Percentiles rank a stretch among this genome's conserved stretches.
Conservation (phyloP, 2,888 invertebrate genomes). For the Polylopha cassiicola region DNA sequence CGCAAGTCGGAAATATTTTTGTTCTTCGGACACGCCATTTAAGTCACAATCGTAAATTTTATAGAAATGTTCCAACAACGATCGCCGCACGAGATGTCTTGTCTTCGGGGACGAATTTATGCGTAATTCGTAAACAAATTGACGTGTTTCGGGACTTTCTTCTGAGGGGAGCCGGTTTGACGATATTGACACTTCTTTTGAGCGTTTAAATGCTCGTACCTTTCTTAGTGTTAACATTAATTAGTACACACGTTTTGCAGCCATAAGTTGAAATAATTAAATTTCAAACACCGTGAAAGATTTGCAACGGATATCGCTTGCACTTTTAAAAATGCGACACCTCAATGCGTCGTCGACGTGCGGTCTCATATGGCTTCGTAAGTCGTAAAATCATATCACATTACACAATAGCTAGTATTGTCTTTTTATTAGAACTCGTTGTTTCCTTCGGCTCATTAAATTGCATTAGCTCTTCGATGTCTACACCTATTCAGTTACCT, state of each 20-base stretch:
- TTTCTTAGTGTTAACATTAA: no score
- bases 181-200: constrained; percentile 68
- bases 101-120: constrained; percentile 75
- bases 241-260: no score
- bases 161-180: constrained; percentile 60
- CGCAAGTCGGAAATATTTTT: constrained; percentile 66
- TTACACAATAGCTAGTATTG: constrained; percentile 71
- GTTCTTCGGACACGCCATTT: constrained; percentile 71
- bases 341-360: constrained; percentile 53
- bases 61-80: constrained; percentile 75
- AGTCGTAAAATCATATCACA: constrained; percentile 71
- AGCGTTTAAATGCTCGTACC: constrained; percentile 42
- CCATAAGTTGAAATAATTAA: neutral
- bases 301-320: constrained; percentile 39
- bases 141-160: constrained; percentile 64
- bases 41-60: constrained; percentile 77
- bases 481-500: no score
- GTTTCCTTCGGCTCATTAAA: constrained; percentile 36
- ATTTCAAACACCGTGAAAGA: constrained; percentile 11
- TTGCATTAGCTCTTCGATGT: constrained; percentile 37
- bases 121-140: constrained; percentile 77
- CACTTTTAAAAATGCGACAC: constrained; percentile 64
- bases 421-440: constrained; percentile 56
- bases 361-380: constrained; percentile 67
- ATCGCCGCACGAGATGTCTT: constrained; percentile 73